Evolutionary conservation across 1,140 invertebrate species (phyloP).

Genomic region (Stegodyphus dumicola): DNA sequence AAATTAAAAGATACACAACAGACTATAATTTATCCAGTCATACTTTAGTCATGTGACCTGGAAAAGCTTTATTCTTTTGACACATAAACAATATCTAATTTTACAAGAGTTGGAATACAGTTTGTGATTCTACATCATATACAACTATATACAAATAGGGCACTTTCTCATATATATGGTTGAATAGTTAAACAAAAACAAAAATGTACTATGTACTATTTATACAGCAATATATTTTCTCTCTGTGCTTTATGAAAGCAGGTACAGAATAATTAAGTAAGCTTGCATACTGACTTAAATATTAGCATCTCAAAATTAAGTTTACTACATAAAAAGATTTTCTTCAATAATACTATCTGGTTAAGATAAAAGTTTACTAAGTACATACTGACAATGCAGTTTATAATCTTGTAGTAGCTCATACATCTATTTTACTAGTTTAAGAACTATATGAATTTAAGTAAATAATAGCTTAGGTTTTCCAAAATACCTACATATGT

Average conservation of each 20-base stretch:
- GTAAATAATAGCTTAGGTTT: no score
- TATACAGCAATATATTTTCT: neutral
- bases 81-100: conserved; percentile 23
- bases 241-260: conserved; percentile 17
- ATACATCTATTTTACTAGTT: neutral
- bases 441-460: neutral
- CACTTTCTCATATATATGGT: conserved; percentile 24
- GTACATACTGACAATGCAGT: neutral
- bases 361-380: neutral
- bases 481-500: no score
- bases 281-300: neutral
- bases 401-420: neutral
- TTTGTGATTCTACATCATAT: conserved; percentile 54
- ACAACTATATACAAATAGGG: conserved; percentile 58
- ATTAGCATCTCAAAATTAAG: conserved; percentile 12
- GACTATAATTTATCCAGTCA: no score
- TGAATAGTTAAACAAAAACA: neutral
- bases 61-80: neutral
- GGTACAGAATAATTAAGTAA: neutral
- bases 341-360: neutral
- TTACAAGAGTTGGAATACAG: conserved; percentile 52
- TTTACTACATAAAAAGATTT: neutral
- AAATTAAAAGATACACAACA: no score
- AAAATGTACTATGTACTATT: conserved; percentile 1
- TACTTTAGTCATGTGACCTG: no score